Evolutionary conservation across 1,140 invertebrate species (phyloP).

Genomic region (Drosophila tropicalis): DNA sequence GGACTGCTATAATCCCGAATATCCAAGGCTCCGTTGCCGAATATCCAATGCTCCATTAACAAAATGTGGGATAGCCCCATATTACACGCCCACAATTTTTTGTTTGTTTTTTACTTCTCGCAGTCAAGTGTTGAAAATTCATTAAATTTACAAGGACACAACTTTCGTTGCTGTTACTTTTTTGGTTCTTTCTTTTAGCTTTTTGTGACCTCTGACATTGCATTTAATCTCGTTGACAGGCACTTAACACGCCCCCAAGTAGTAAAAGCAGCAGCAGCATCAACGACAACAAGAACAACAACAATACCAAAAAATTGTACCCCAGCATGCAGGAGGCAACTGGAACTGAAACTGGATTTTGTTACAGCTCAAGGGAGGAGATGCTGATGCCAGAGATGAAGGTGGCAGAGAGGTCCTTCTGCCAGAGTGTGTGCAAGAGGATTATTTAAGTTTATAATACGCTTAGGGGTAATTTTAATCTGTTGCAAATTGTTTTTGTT

Average conservation of each 20-base stretch:
- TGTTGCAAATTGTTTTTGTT: constrained; percentile 82
- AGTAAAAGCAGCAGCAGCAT: constrained; percentile 46
- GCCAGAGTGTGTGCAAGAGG: constrained; percentile 49
- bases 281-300: background rate
- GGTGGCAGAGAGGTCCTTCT: background rate
- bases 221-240: constrained; percentile 81
- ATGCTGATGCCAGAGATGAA: background rate
- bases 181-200: constrained; percentile 6
- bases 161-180: constrained; percentile 50
- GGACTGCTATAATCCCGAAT: background rate
- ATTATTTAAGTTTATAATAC: constrained; percentile 82
- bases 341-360: constrained; percentile 22
- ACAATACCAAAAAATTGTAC: constrained; percentile 27
- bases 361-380: constrained; percentile 1
- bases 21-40: background rate
- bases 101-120: background rate
- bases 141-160: constrained; percentile 81
- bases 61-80: background rate
- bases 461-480: constrained; percentile 83
- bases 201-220: constrained; percentile 72
- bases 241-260: constrained; percentile 78
- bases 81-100: background rate
- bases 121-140: constrained; percentile 70
- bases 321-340: constrained; percentile 6
- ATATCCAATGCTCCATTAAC: background rate